Base-by-base conservation (phyloP, 2,113 vertebrate species). In the Saccopteryx leptura region DNA sequence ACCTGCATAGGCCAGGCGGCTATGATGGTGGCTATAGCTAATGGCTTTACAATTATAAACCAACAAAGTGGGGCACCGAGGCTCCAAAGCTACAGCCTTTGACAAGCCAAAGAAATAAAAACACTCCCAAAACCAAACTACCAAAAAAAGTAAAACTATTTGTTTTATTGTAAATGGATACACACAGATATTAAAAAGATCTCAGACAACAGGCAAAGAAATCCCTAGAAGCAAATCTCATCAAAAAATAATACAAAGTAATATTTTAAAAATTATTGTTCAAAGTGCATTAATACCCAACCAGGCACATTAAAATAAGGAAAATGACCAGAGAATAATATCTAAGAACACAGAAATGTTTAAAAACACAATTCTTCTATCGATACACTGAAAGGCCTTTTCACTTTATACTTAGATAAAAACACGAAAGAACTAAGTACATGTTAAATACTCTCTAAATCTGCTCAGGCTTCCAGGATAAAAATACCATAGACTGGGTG, bases 1-100 rank as follows among this genome's bases (percentile, higher is more conserved):
- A 39, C 39, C 39, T 39, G 39, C 39, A 39, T 39, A 3, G 39
- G 39, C 39, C 39, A 39, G 39, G 39, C 39, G 39, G 39, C 39
- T 39, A 3, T 39, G 39, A 39, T 39, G 39, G 39, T 39, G 39
- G 39, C 39, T 39, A 3, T 39, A 39, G 39, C 39, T 39, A 39
- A 2, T 39, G 39, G 39, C 39, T 39, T 39, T 39, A 39, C 39
- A 39, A 39, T 39, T 39, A 95, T 31, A 71, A 80, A 96, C 54
- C 69, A 97, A 96, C 66, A 94, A 28, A 96, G 56, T 88, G 69
- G 54, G 91, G 81, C 91, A 61, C 72, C 61, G 81, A n/a, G 58
- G 56, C 31, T 76, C 48, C 79, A 31, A 17, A 91, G 50, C 13
- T 46, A 52, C 86, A 48, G 21, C 0, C 46, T 95, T 95, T 76